A percentile compares a stretch with the other conserved stretches of the same genome.
phyloP scores from a whole-genome alignment of 1,140 invertebrate species.

The Andricus grossulariae region DNA sequence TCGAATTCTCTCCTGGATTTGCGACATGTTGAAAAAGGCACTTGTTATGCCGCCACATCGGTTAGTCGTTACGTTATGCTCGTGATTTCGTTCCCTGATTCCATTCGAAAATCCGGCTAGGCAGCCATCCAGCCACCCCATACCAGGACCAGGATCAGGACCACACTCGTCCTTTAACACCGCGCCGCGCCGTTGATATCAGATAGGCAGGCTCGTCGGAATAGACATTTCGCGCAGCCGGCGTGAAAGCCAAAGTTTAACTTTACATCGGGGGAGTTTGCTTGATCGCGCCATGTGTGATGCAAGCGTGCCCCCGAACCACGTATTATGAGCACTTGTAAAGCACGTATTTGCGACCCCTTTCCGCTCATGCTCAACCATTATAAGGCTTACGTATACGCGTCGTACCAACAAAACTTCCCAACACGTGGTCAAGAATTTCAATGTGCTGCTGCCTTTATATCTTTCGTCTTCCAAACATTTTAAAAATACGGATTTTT shows the following conservation, averaged over 20 bases:
- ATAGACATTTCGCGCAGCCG: slow-evolving; percentile 72
- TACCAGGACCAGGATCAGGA: too few relatives aligned
- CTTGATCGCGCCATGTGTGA: slow-evolving; percentile 71
- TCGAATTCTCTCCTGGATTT: slow-evolving; percentile 36
- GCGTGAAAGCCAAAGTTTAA: slow-evolving; percentile 70
- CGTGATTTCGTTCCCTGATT: slow-evolving; percentile 27
- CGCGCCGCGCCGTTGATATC: slow-evolving; percentile 41
- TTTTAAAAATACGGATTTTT: too few relatives aligned
- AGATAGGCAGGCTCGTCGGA: slow-evolving; percentile 42
- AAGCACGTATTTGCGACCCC: slow-evolving; percentile 63
- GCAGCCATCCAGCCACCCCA: too few relatives aligned
- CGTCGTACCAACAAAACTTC: slow-evolving; percentile 43
- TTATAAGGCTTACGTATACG: slow-evolving; percentile 27
- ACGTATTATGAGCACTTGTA: slow-evolving; percentile 68
- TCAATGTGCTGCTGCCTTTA: not conserved
- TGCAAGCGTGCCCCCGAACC: slow-evolving; percentile 54
- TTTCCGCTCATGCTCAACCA: slow-evolving; percentile 33
- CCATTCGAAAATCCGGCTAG: not conserved
- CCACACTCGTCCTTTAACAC: slow-evolving; percentile 43
- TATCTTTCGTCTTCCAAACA: too few relatives aligned
- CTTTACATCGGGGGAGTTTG: slow-evolving; percentile 68
- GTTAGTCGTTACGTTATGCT: slow-evolving; percentile 55
- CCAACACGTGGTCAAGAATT: slow-evolving; percentile 48
- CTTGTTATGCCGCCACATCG: slow-evolving; percentile 60
- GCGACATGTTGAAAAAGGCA: slow-evolving; percentile 44